These are phyloP conservation scores for Notothenia rossii DNA, from an alignment of 2,113 vertebrate genomes.

Conservation along the genomic window DNA sequence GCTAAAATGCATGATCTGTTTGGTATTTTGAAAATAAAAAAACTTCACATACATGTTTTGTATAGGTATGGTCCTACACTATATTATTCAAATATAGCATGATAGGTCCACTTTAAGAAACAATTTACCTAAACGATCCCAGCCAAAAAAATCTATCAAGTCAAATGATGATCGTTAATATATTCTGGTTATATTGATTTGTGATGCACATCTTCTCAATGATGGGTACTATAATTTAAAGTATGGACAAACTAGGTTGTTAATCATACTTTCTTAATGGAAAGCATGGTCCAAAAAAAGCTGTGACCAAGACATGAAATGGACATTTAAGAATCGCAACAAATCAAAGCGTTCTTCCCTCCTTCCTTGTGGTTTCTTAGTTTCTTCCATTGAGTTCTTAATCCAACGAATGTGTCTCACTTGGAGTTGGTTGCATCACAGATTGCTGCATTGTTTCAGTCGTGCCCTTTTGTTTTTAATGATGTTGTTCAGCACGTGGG, in stretches of 20 bases:
- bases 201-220: background rate
- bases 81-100: no score
- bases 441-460: slow-evolving; percentile 61
- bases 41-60: no score
- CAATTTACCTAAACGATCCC: background rate
- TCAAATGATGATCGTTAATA: background rate
- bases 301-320: background rate
- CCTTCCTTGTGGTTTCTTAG: background rate
- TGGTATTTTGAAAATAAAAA: no score
- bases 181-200: background rate
- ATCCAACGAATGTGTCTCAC: slow-evolving; percentile 18
- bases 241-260: background rate
- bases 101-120: background rate
- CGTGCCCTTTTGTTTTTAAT: slow-evolving; percentile 73
- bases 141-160: background rate
- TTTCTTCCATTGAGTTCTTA: background rate
- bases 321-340: background rate
- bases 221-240: background rate
- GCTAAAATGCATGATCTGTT: no score
- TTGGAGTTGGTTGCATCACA: slow-evolving; percentile 49
- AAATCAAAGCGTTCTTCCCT: slow-evolving; percentile 5
- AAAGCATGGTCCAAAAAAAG: background rate
- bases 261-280: background rate
- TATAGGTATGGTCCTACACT: no score
- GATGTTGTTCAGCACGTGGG: slow-evolving; percentile 64